phyloP scores from a whole-genome alignment of 2,888 invertebrate genomes.

The Hirtodrosophila confusa region DNA sequence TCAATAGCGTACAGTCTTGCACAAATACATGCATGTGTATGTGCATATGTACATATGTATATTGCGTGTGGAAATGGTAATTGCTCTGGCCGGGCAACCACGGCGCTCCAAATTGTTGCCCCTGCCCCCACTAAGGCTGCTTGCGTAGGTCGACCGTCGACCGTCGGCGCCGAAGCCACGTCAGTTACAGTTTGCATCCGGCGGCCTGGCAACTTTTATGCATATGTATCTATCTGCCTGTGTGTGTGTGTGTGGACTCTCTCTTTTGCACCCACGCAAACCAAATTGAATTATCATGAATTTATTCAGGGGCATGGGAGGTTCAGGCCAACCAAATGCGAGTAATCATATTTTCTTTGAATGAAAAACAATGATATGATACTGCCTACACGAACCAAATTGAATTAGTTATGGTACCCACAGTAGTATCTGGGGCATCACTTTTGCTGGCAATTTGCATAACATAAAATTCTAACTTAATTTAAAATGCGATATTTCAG shows the following conservation, averaged over 20 bases:
- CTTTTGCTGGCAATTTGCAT: no score
- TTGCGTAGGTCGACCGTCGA: constrained; percentile 31
- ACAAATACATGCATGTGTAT: not conserved
- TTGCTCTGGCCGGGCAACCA: constrained; percentile 27
- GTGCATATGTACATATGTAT: not conserved
- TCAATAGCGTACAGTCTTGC: constrained; percentile 22
- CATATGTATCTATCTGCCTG: not conserved
- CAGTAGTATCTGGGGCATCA: no score
- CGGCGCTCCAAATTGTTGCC: constrained; percentile 40
- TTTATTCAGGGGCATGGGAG: constrained; percentile 28
- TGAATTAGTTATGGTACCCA: no score
- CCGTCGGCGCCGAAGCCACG: constrained; percentile 11
- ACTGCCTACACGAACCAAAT: no score
- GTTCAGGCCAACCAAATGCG: not conserved
- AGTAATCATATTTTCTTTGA: not conserved
- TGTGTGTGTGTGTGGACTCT: constrained; percentile 27
- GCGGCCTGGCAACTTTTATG: constrained; percentile 27
- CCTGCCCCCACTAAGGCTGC: constrained; percentile 57
- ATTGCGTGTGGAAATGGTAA: constrained; percentile 22
- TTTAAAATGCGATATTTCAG: no score
- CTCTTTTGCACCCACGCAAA: constrained; percentile 55
- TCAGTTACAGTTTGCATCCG: constrained; percentile 34
- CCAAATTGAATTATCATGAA: constrained; percentile 43
- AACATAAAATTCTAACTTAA: no score
- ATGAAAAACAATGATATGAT: not conserved